Percentiles rank a stretch among this genome's conserved stretches.
Conservation (phyloP, 2,888 invertebrate species). For the Ennomos erosarius region DNA sequence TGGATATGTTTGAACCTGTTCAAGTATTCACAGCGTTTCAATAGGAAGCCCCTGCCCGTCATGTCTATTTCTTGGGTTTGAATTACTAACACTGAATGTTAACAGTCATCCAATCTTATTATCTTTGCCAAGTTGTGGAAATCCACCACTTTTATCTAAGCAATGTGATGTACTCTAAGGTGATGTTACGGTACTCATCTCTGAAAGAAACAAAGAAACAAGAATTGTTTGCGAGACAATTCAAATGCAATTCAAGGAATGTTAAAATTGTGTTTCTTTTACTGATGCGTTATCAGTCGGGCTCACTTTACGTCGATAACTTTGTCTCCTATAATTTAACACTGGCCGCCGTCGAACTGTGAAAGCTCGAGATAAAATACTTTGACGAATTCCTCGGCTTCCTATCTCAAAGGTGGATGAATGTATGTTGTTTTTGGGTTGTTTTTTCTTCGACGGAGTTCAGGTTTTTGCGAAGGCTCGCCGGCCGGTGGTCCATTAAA, state of each 20-base stretch:
- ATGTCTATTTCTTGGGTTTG: constrained; percentile 42
- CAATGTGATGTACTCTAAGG: constrained; percentile 50
- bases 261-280: constrained; percentile 28
- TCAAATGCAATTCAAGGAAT: constrained; percentile 40
- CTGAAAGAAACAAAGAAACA: constrained; percentile 23
- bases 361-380: constrained; percentile 79
- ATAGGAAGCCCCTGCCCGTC: constrained; percentile 37
- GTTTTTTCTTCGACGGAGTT: constrained; percentile 71
- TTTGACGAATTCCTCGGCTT: constrained; percentile 77
- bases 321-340: constrained; percentile 73
- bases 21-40: constrained; percentile 32
- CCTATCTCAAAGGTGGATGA: constrained; percentile 69
- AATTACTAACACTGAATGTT: constrained; percentile 45
- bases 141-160: constrained; percentile 52
- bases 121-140: constrained; percentile 44
- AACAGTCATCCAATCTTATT: constrained; percentile 48
- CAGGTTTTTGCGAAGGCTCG: constrained; percentile 73
- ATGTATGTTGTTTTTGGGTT: constrained; percentile 70
- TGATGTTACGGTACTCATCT: constrained; percentile 27
- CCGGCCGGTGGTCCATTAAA: constrained; percentile 81
- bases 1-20: constrained; percentile 39
- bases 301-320: constrained; percentile 57
- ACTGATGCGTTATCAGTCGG: constrained; percentile 37
- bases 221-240: constrained; percentile 57
- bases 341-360: constrained; percentile 77